A percentile compares a stretch with the other conserved stretches of the same genome.
phyloP scores from a whole-genome alignment of 2,113 vertebrate species.

The Setophaga coronata region DNA sequence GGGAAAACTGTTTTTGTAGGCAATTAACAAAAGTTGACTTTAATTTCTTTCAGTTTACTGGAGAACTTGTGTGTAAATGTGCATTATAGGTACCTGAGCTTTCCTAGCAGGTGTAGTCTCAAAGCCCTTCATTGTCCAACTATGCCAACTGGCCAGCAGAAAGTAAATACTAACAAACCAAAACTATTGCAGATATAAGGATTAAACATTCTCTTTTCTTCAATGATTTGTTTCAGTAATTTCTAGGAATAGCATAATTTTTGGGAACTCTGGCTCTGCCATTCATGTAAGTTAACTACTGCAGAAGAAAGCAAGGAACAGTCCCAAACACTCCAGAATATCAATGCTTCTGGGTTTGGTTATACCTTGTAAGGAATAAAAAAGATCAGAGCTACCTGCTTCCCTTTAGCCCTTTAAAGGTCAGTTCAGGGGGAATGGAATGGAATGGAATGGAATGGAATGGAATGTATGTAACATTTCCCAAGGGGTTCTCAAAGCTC shows the following conservation, averaged over 20 bases:
- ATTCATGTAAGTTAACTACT: neutral
- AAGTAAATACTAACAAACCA: neutral
- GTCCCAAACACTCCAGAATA: neutral
- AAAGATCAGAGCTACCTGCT: neutral
- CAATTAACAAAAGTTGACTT: neutral
- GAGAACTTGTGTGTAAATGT: neutral
- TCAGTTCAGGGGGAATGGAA: neutral
- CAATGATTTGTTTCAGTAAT: neutral
- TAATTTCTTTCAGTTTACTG: neutral
- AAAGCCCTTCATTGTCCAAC: neutral
- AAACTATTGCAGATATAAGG: neutral
- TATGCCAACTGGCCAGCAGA: neutral
- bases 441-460: neutral
- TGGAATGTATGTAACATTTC: neutral
- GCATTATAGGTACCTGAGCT: neutral
- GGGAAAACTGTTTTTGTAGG: neutral
- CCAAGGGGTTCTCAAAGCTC: neutral
- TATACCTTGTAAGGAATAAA: neutral
- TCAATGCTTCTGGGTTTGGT: neutral
- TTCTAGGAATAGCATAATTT: neutral
- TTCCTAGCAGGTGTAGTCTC: neutral
- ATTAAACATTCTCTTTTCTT: neutral
- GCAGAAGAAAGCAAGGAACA: neutral
- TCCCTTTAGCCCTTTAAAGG: neutral
- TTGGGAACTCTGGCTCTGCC: neutral